A percentile compares a stretch with the other conserved stretches of the same genome.
Conservation (phyloP, 2,797 vertebrate species). For the Rachycentron canadum region DNA sequence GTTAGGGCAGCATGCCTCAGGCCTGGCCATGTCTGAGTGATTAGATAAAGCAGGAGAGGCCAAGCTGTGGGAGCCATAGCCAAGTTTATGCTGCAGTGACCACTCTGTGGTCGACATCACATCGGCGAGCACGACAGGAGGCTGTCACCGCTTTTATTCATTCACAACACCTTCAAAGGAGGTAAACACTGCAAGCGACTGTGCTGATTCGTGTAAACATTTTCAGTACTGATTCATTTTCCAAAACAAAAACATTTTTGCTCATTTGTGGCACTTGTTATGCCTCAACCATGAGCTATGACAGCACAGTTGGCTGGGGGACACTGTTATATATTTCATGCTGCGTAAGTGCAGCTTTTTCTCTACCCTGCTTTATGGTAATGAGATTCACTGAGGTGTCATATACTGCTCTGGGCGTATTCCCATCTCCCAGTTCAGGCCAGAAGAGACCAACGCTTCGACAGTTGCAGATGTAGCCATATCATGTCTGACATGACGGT, state of each 20-base stretch:
- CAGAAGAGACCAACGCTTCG: conserved; percentile 71
- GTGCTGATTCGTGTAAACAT: conserved; percentile 51
- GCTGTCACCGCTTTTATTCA: conserved; percentile 50
- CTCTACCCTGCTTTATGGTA: conserved; percentile 74
- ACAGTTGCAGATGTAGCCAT: conserved; percentile 64
- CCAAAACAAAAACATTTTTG: conserved; percentile 41
- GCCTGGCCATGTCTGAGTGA: conserved; percentile 82
- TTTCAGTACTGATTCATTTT: conserved; percentile 45
- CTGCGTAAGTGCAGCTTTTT: conserved; percentile 71
- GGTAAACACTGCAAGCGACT: conserved; percentile 33
- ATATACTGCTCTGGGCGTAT: conserved; percentile 78
- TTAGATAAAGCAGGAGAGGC: conserved; percentile 83
- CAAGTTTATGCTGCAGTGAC: conserved; percentile 73
- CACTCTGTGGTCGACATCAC: conserved; percentile 37
- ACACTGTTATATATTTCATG: conserved; percentile 75
- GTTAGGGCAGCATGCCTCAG: conserved; percentile 78
- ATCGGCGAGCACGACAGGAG: conserved; percentile 27
- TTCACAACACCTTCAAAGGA: conserved; percentile 40
- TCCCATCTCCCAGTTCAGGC: conserved; percentile 71
- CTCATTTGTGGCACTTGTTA: conserved; percentile 42
- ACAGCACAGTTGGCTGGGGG: conserved; percentile 64
- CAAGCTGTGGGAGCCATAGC: conserved; percentile 71
- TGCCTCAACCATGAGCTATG: conserved; percentile 39
- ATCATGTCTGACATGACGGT: conserved; percentile 72
- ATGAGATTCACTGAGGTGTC: conserved; percentile 82